Evolutionary conservation across 2,888 invertebrate genomes (phyloP), one percentile per base, ranked within the genome.

Genomic region (Acronicta aceris): DNA sequence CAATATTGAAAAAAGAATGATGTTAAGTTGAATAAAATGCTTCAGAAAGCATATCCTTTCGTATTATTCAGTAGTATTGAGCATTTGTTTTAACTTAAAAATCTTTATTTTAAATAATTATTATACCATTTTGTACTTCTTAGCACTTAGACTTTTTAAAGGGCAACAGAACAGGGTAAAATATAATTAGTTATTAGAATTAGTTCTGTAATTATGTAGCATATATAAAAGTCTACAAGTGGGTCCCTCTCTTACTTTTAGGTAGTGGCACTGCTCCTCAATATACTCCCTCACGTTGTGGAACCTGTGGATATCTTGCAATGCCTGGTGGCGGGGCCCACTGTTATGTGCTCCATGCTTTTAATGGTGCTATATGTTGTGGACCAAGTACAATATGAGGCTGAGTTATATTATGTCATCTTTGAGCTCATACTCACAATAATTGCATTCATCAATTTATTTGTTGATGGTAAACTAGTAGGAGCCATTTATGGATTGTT

Each of bases 191-290:
- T 62, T 47, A 50, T 45, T 52, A 58, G n/a, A 25, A 38, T 48
- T 69, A 51, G 43, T 57, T 36, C 25, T 45, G 49, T 70, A 38
- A 56, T 57, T 25, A n/a, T 45, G 49, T 70, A 33, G 53, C 38
- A 48, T 73, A 33, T 21, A 65, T 59, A 48, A 63, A 73, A 59
- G 56, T 74, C 61, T 65, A 74, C 58, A 76, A 85, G 80, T 74
- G 81, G 80, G 68, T 77, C 75, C 78, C 59, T 84, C 82, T 90
- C 84, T 89, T 89, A 83, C 81, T 93, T 93, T 89, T 94, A 94
- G 93, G 92, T 91, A 87, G 86, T 93, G 86, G 91, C 92, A 76
- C 86, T 94, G 68, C 86, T 93, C 65, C 91, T 94, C 84, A 90
- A 86, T 88, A 81, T 93, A 74, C 84, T 93, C 67, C 91, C 91